Base-by-base conservation (phyloP, 2,797 vertebrate species). In the Brachyalestes nurse region DNA sequence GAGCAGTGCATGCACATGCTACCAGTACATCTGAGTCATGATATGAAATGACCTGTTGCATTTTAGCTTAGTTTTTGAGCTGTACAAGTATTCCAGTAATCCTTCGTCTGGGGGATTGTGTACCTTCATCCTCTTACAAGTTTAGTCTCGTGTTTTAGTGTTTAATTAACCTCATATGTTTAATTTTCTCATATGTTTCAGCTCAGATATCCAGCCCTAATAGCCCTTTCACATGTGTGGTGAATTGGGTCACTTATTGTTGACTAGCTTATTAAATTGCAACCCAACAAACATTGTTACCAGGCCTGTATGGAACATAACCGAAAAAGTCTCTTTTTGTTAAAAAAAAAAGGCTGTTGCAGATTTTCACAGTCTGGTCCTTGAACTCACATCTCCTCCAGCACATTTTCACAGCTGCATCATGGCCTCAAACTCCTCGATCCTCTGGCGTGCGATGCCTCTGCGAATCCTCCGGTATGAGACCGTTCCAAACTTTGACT, bases 401-500 rank as follows among this genome's bases (percentile, higher is more conserved):
- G 53, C 14, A 74, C 88, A 83, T 77, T 86, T 88, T 92, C 84
- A 95, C 83, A 94, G 88, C 89, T 96, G 95, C 82, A 97, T 93
- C 95, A 96, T 95, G 83, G 94, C 94, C 83, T 99, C 97, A 64
- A 98, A 99, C 83, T 96, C 96, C 21, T 97, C 94, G 1, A 99
- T 97, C 86, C 95, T 95, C 89, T 97, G 95, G 9, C 95, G 96
- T 58, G 97, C 98, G 92, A 98, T 98, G 82, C 97, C 97, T 89
- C 94, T 96, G 61, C 94, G 93, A 86, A 99, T 99, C 92, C 93
- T 97, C 75, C 97, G 93, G 86, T 98, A 99, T 71, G 97, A 99
- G 88, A 97, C 94, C 0, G 97, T 98, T 85, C 96, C 95, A 88
- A 97, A 99, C 81, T 94, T 94, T 83, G 95, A 93, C 4, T 95